These are phyloP conservation scores for Peromyscus eremicus DNA, from an alignment of 2,797 vertebrate species.

Conservation along the genomic window DNA sequence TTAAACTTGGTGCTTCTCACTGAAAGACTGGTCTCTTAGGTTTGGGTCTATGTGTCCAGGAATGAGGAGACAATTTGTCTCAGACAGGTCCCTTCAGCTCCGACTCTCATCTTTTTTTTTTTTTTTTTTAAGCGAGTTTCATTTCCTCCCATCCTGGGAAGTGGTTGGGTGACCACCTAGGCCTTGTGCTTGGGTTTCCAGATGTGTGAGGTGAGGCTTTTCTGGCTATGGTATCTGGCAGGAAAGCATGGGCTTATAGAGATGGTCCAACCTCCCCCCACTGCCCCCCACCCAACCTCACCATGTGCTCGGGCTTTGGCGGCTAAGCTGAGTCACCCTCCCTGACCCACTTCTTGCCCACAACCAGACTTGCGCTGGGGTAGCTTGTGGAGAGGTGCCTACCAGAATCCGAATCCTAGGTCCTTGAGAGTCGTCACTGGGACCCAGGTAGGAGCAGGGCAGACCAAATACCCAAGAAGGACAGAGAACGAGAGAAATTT, in stretches of 20 bases:
- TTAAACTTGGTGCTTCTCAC: conserved; percentile 88
- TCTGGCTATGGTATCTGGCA: not conserved
- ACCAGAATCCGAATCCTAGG: not conserved
- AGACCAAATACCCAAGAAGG: not conserved
- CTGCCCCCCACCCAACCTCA: no score
- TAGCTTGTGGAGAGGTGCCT: not conserved
- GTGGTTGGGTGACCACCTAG: not conserved
- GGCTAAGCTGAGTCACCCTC: conserved; percentile 31
- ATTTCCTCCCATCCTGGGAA: not conserved
- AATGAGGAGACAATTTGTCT: fast-evolving
- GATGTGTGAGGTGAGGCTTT: not conserved
- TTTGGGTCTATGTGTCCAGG: not conserved
- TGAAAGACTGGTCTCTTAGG: not conserved
- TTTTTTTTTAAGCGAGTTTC: not conserved
- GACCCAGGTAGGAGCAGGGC: not conserved
- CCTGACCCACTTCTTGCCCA: not conserved
- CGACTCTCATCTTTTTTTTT: not conserved
- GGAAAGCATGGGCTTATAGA: not conserved
- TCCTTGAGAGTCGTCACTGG: not conserved
- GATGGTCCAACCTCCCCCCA: not conserved
- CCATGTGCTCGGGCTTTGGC: conserved; percentile 78
- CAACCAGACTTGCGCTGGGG: not conserved
- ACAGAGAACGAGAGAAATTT: not conserved
- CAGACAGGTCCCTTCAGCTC: not conserved
- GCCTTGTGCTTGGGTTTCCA: not conserved